These are phyloP conservation scores for Troides aeacus DNA, from an alignment of 2,888 invertebrate genomes.

Conservation along the genomic window DNA sequence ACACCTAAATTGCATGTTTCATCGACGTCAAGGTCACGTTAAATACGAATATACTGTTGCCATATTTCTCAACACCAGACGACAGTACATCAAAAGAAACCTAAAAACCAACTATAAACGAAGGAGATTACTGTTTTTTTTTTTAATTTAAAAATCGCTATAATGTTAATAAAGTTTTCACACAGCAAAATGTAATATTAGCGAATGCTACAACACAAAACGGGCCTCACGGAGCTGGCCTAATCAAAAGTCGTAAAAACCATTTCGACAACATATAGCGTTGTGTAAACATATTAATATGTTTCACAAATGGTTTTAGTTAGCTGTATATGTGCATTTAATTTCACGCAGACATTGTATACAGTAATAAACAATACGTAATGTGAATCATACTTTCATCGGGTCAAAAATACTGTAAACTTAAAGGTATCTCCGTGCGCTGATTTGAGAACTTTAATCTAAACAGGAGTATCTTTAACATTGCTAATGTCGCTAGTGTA, in stretches of 20 bases:
- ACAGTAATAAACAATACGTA: background rate
- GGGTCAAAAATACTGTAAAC: background rate
- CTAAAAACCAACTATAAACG: background rate
- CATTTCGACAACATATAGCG: conserved; percentile 3
- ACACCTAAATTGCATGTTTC: background rate
- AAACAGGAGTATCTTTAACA: too few relatives aligned
- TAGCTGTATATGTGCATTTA: background rate
- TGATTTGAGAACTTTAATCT: too few relatives aligned
- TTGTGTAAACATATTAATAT: background rate
- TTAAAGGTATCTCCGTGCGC: background rate
- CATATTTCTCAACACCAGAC: background rate
- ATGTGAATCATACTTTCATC: background rate
- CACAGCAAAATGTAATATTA: background rate
- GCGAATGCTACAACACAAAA: background rate
- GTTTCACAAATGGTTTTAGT: conserved; percentile 3
- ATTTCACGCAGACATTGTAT: background rate
- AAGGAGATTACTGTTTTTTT: background rate
- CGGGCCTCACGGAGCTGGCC: background rate
- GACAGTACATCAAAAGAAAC: background rate
- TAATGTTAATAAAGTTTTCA: background rate
- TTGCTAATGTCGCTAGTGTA: too few relatives aligned
- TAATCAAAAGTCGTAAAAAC: conserved; percentile 4
- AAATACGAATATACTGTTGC: background rate
- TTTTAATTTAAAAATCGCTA: background rate
- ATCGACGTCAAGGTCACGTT: conserved; percentile 3